Percentiles rank a stretch among this genome's conserved stretches.
phyloP scores from a whole-genome alignment of 1,140 invertebrate species.

The Microvelia longipes region DNA sequence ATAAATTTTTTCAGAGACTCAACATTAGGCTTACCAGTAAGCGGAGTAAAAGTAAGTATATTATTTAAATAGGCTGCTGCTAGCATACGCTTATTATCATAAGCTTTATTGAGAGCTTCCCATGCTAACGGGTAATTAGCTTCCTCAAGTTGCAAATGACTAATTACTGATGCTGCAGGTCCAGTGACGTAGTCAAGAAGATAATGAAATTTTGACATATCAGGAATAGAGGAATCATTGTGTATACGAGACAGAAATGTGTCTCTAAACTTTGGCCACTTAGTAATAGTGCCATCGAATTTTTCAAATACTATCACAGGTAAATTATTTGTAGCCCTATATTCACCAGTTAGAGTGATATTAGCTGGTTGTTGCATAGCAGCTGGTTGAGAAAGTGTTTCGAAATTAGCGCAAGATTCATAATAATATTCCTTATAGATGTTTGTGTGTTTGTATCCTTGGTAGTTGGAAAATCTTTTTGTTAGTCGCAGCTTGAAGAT shows the following conservation, averaged over 20 bases:
- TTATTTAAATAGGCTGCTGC: not conserved
- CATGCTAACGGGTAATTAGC: conserved; percentile 1
- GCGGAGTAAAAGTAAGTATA: not conserved
- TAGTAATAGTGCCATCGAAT: not conserved
- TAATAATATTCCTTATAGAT: not conserved
- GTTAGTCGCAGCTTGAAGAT: not conserved
- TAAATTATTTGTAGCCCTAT: not conserved
- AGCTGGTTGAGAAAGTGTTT: not conserved
- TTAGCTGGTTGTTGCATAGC: not conserved
- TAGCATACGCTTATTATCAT: conserved; percentile 2
- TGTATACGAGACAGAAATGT: not conserved
- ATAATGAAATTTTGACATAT: not conserved
- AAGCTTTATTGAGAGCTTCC: conserved; percentile 2
- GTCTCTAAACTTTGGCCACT: not conserved
- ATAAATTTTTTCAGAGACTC: not conserved
- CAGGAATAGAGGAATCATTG: not conserved
- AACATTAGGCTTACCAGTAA: not conserved
- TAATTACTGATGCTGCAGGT: not conserved
- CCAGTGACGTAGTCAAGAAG: not conserved
- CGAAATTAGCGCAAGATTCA: not conserved
- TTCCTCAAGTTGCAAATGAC: not conserved
- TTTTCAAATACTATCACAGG: not conserved
- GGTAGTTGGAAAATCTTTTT: not conserved
- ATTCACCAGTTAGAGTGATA: not conserved
- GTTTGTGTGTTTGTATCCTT: not conserved